Percentiles rank a stretch among this genome's conserved stretches.
Conservation (phyloP, 2,888 invertebrate species). For the Cerceris rybyensis region DNA sequence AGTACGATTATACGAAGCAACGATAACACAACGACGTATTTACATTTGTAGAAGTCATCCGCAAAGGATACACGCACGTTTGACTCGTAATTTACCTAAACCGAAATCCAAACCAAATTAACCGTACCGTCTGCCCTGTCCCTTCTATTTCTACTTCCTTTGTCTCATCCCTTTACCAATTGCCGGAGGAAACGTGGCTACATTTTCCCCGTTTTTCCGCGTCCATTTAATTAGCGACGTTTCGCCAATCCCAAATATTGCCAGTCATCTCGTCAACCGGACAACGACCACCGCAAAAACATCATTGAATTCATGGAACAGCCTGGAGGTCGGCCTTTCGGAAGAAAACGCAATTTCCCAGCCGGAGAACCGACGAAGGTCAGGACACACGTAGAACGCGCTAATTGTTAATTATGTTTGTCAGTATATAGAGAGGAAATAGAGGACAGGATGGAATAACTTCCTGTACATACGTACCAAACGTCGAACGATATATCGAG, state of each 20-base stretch:
- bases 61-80: neutral
- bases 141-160: neutral
- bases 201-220: constrained; percentile 5
- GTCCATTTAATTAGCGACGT: constrained; percentile 15
- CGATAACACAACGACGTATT: no score
- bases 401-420: constrained; percentile 64
- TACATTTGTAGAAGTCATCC: no score
- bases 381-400: constrained; percentile 21
- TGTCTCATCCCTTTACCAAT: neutral
- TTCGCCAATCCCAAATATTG: neutral
- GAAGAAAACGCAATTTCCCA: constrained; percentile 50
- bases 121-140: no score
- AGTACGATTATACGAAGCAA: no score
- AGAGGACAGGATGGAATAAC: neutral
- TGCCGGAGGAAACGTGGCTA: neutral
- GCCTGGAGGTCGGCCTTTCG: neutral
- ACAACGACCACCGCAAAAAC: constrained; percentile 3
- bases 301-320: neutral
- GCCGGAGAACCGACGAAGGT: neutral
- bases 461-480: no score
- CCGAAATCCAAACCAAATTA: constrained; percentile 12
- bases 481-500: no score
- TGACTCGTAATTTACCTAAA: neutral
- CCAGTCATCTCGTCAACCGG: neutral
- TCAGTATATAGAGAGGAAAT: constrained; percentile 17